Evolutionary conservation across 2,113 vertebrate genomes (phyloP).

Genomic region (Phocoena sinus): DNA sequence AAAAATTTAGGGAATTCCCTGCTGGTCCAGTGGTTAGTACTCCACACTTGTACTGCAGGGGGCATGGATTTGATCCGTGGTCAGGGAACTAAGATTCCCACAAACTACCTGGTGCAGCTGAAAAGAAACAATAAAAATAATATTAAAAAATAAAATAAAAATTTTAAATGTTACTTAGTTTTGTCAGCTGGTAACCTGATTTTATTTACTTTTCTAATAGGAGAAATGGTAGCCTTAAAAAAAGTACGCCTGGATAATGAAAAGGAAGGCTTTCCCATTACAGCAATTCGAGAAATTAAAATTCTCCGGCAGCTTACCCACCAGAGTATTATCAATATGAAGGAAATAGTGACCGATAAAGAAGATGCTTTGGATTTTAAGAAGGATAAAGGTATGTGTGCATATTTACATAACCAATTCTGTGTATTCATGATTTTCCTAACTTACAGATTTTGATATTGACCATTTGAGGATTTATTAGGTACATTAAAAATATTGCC

Average conservation of each 20-base stretch:
- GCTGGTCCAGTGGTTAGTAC: not conserved
- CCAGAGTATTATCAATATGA: constrained; percentile 91
- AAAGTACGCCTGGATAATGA: constrained; percentile 90
- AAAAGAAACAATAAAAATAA: not conserved
- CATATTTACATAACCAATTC: not conserved
- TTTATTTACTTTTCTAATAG: constrained; percentile 74
- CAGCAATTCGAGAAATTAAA: constrained; percentile 90
- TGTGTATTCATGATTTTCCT: not conserved
- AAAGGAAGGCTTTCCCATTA: constrained; percentile 91
- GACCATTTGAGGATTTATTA: not conserved
- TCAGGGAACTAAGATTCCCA: not conserved
- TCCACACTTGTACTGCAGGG: not conserved
- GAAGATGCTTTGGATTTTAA: constrained; percentile 91
- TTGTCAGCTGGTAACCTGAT: constrained; percentile 32
- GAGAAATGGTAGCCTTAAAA: constrained; percentile 90
- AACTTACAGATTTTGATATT: not conserved
- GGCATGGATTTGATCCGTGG: not conserved
- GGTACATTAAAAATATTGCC: not conserved
- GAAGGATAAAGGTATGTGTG: constrained; percentile 86
- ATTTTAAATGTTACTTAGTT: not conserved
- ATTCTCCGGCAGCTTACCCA: constrained; percentile 89
- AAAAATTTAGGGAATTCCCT: not conserved
- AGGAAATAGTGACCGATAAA: constrained; percentile 90
- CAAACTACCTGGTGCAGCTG: not conserved
- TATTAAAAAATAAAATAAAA: not conserved